A percentile compares a stretch with the other conserved stretches of the same genome.
Evolutionary conservation across 2,888 invertebrate genomes (phyloP).

Genomic region (Gandaritis pyraliata): DNA sequence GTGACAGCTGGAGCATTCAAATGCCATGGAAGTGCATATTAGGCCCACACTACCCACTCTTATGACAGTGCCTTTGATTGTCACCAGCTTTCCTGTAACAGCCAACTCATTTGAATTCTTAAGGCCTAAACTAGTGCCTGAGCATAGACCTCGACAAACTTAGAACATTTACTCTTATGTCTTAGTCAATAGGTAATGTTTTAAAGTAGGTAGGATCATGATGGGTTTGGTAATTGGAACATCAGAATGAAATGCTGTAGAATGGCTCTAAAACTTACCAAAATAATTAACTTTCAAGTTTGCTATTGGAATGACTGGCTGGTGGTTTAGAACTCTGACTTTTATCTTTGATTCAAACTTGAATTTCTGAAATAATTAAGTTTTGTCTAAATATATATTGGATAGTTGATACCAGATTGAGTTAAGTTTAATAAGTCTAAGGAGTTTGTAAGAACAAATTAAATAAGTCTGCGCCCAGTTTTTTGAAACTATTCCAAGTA

Average conservation of each 20-base stretch:
- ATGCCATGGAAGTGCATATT: slow-evolving; percentile 90
- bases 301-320: slow-evolving; percentile 87
- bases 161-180: too few relatives aligned
- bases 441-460: too few relatives aligned
- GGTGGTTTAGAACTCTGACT: slow-evolving; percentile 81
- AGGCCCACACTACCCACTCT: slow-evolving; percentile 90
- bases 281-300: slow-evolving; percentile 89
- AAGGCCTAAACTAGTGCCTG: too few relatives aligned
- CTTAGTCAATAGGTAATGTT: too few relatives aligned
- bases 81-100: slow-evolving; percentile 88
- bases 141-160: too few relatives aligned
- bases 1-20: slow-evolving; percentile 89
- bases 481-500: too few relatives aligned
- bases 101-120: neutral
- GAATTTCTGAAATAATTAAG: slow-evolving; percentile 58
- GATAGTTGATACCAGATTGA: too few relatives aligned
- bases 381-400: neutral
- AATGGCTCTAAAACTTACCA: slow-evolving; percentile 75
- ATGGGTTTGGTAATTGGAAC: too few relatives aligned
- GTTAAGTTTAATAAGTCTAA: too few relatives aligned
- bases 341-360: slow-evolving; percentile 74
- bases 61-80: slow-evolving; percentile 93
- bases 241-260: neutral
- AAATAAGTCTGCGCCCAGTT: too few relatives aligned
- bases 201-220: too few relatives aligned